Base-by-base conservation (phyloP, 2,888 invertebrate species). In the Furcula furcula region DNA sequence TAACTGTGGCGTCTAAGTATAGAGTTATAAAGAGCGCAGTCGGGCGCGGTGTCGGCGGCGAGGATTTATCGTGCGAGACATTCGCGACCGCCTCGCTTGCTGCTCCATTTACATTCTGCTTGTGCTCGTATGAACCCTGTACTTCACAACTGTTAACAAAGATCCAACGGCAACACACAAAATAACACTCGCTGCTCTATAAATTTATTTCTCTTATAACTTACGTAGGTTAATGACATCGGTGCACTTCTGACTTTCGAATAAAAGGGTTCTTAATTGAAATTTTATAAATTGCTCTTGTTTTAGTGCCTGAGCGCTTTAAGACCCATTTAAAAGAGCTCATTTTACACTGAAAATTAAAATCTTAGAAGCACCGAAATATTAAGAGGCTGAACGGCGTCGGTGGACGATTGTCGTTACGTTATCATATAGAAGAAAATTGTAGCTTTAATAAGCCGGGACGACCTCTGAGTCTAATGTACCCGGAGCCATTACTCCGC, bases 401-500 rank as follows among this genome's bases (percentile, higher is more conserved):
- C 37, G 38, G 36, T 41, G 40, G 37, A 46, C 39, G 41, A 46
- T 50, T 42, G 49, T 60, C 49, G 41, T 55, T 53, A 52, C 45
- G 52, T 51, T 63, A 65, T 60, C 55, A 54, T 53, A 31, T 32
- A 52, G 50, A 60, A 51, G 55, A 64, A 68, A 61, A 62, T 65
- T 63, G 55, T 50, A 52, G 57, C 56, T 62, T 64, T 71, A 72
- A 70, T 69, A 70, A 65, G 55, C 58, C 65, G 66, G 59, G 54
- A 56, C 70, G 65, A 68, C 67, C 66, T 69, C 66, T 67, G 49
- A 59, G 55, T 64, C 65, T 78, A 79, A 81, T 76, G 76, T 73
- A 57, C 63, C 60, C 62, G 51, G 46, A 49, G 60, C 71, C 76
- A 75, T 79, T 78, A 79, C 77, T 75, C 66, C 63, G 60, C 55